Conservation (phyloP, 1,140 invertebrate genomes). For the Dinothrombium tinctorium region DNA sequence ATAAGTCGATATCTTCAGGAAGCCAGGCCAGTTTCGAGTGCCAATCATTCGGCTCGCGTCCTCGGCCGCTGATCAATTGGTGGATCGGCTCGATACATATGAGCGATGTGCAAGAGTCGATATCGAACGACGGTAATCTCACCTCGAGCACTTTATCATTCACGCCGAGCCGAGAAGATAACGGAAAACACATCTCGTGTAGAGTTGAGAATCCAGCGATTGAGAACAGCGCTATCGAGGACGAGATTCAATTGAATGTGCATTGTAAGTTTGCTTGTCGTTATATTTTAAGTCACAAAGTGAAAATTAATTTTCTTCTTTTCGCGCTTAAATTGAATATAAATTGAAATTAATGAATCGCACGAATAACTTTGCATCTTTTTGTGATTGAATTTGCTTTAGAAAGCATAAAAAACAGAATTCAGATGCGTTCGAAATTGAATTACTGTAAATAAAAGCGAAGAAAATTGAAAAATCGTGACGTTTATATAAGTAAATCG, state of each 20-base stretch:
- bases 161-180: constrained; percentile 41
- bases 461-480: too few species aligned
- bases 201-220: constrained; percentile 44
- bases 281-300: too few species aligned
- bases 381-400: too few species aligned
- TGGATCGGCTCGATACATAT: neutral
- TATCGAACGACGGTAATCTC: constrained; percentile 11
- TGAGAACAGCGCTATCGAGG: constrained; percentile 12
- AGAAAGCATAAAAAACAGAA: too few species aligned
- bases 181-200: constrained; percentile 55
- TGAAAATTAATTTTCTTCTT: too few species aligned
- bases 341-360: too few species aligned
- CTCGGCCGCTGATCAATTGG: constrained; percentile 6
- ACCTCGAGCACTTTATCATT: constrained; percentile 12
- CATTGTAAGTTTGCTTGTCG: constrained; percentile 16
- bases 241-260: constrained; percentile 23
- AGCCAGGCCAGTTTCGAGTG: constrained; percentile 5
- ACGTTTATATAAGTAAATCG: too few species aligned
- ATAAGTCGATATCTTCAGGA: constrained; percentile 1
- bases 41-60: constrained; percentile 4
- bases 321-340: too few species aligned
- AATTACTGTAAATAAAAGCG: too few species aligned
- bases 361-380: too few species aligned
- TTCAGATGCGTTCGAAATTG: too few species aligned
- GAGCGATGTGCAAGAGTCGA: constrained; percentile 2